Percentiles rank a stretch among this genome's conserved stretches.
Conservation (phyloP, 2,113 vertebrate genomes). For the Eurystomus gularis region DNA sequence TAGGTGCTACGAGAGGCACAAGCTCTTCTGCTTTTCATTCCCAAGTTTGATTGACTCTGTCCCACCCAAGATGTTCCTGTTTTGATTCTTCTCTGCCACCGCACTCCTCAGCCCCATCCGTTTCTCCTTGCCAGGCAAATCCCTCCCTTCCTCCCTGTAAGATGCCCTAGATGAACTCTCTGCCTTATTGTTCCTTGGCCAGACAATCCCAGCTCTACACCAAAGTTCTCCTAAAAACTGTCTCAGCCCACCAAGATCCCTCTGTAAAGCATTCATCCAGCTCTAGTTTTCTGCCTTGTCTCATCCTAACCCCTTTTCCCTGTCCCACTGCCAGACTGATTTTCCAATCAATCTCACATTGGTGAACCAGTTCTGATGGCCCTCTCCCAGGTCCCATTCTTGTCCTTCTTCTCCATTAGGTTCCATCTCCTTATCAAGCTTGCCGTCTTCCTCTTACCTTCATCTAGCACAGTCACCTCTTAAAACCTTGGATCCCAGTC, state of each 20-base stretch:
- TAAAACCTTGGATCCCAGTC: background rate
- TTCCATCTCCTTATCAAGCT: background rate
- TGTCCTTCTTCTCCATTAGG: background rate
- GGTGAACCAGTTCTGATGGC: background rate
- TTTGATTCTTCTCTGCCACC: background rate
- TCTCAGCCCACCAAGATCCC: background rate
- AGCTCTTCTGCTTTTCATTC: background rate
- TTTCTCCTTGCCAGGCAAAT: background rate
- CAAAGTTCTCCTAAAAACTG: background rate
- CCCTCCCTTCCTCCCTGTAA: background rate
- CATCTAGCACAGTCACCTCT: background rate
- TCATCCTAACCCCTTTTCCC: background rate
- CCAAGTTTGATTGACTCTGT: background rate
- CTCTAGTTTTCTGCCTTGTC: background rate
- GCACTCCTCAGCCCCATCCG: background rate
- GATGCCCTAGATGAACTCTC: background rate
- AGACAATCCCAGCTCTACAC: background rate
- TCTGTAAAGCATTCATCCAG: background rate
- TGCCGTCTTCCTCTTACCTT: background rate
- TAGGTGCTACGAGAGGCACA: background rate
- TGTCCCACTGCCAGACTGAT: background rate
- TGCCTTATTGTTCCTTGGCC: background rate
- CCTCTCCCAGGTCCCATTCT: background rate
- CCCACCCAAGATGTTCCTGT: background rate
- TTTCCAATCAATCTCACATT: background rate